Conservation (phyloP, 2,888 invertebrate genomes). For the Cerastis rubricosa region DNA sequence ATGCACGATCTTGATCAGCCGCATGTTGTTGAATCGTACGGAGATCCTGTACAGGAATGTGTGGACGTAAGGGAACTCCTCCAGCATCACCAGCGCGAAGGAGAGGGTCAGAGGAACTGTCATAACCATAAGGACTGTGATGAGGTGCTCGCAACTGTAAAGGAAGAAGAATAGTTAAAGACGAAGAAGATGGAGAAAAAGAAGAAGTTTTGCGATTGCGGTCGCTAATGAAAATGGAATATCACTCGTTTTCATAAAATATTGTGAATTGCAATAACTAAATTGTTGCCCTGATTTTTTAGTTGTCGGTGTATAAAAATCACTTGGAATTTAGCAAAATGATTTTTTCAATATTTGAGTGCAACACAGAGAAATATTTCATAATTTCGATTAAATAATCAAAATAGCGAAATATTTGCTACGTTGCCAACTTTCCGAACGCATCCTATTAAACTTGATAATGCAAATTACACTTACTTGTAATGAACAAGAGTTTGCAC, state of each 20-base stretch:
- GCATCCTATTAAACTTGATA: neutral
- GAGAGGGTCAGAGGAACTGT: conserved; percentile 93
- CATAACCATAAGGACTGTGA: conserved; percentile 92
- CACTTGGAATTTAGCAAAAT: too few species aligned
- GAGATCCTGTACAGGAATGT: conserved; percentile 92
- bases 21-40: conserved; percentile 93
- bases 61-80: conserved; percentile 93
- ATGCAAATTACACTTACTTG: conserved; percentile 86
- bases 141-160: conserved; percentile 90
- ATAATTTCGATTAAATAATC: too few species aligned
- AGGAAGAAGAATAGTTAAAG: neutral
- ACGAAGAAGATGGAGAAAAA: neutral
- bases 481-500: conserved; percentile 94
- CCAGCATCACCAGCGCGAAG: conserved; percentile 95
- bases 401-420: neutral
- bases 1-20: conserved; percentile 94
- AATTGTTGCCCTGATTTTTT: too few species aligned
- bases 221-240: too few species aligned
- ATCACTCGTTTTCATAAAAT: too few species aligned
- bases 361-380: too few species aligned
- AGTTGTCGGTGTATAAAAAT: too few species aligned
- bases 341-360: too few species aligned
- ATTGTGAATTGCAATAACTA: too few species aligned
- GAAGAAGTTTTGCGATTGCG: too few species aligned
- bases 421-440: neutral